Base-by-base conservation (phyloP, 2,888 invertebrate species). In the Callimorpha dominula region DNA sequence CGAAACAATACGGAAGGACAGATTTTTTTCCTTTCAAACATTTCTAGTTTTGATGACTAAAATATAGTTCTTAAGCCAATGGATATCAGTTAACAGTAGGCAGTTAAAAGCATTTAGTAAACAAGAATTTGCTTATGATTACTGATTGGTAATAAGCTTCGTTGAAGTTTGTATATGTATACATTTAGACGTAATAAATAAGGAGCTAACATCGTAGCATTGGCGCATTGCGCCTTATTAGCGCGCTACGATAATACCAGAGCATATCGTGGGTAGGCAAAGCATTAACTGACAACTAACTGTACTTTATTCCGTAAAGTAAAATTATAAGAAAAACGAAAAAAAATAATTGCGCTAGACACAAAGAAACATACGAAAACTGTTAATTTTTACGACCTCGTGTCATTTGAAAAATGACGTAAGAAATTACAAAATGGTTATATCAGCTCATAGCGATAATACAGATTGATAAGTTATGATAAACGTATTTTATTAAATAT, bases 221-320 rank as follows among this genome's bases (percentile, higher is more conserved):
- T 14, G 67, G 9, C 20, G 68, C 42, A 42, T 50, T 42, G 17
- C 17, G 43, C 14, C 54, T 40, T 62, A 62, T 40, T 40, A 15
- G 14, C 43, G n/a, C 42, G 54, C 20, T 64, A 31, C 20, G 49
- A 62, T 70, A 52, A 66, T 20, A 66, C 17, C 42, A 66, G n/a
- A 52, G 12, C 12, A 20, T 54, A 15, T 20, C 0, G 20, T 17
- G 43, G 43, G 8, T 3, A 31, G 31, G 31, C 31, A 46, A 46
- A 8, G 4, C 43, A 46, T 46, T 46, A 46, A 46, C 43, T 46
- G 43, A 46, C 9, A 46, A 12, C 52, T 17, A 17, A 50, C 15
- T 50, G 0, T 6, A 52, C 52, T 54, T 54, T 54, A 54, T n/a
- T 54, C 17, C n/a, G n/a, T 54, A 31, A 31, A 31, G 31, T 31